phyloP scores from a whole-genome alignment of 2,888 invertebrate genomes.

The Cryptosula pallasiana region DNA sequence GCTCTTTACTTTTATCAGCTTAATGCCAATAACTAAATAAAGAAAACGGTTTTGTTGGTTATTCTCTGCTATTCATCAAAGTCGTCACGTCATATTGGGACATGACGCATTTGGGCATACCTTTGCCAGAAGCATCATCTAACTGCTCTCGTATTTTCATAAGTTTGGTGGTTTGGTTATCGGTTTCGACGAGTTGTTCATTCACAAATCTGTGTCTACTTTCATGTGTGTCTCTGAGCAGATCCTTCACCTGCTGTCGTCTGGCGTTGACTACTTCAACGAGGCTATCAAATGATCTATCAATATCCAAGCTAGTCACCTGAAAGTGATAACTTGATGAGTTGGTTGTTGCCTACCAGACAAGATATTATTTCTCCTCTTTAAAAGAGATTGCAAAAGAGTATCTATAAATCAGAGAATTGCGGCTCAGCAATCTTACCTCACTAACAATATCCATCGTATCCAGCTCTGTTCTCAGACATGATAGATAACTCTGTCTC shows the following conservation, averaged over 20 bases:
- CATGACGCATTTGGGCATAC: too few relatives aligned
- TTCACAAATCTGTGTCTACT: slow-evolving; percentile 18
- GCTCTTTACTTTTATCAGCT: too few relatives aligned
- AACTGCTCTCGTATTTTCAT: slow-evolving; percentile 4
- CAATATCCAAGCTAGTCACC: slow-evolving; percentile 26
- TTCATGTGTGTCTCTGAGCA: slow-evolving; percentile 9
- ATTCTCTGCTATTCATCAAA: too few relatives aligned
- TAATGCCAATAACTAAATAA: too few relatives aligned
- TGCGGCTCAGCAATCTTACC: too few relatives aligned
- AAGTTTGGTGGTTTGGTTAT: slow-evolving; percentile 9
- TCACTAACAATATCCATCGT: slow-evolving; percentile 22
- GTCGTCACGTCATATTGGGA: too few relatives aligned
- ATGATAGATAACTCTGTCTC: background rate
- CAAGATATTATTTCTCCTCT: too few relatives aligned
- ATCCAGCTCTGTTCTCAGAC: slow-evolving; percentile 14
- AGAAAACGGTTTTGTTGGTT: too few relatives aligned
- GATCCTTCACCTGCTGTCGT: slow-evolving; percentile 22
- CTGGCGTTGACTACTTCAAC: slow-evolving; percentile 12
- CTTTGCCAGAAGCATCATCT: slow-evolving; percentile 18
- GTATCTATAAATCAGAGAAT: too few relatives aligned
- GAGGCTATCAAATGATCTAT: slow-evolving; percentile 28
- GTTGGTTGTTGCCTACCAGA: too few relatives aligned
- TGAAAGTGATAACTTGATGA: too few relatives aligned
- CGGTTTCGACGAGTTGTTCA: slow-evolving; percentile 20
- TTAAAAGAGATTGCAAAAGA: too few relatives aligned